A percentile compares a stretch with the other conserved stretches of the same genome.
Evolutionary conservation across 1,140 invertebrate genomes (phyloP).

Genomic region (Trachelipus rathkii): DNA sequence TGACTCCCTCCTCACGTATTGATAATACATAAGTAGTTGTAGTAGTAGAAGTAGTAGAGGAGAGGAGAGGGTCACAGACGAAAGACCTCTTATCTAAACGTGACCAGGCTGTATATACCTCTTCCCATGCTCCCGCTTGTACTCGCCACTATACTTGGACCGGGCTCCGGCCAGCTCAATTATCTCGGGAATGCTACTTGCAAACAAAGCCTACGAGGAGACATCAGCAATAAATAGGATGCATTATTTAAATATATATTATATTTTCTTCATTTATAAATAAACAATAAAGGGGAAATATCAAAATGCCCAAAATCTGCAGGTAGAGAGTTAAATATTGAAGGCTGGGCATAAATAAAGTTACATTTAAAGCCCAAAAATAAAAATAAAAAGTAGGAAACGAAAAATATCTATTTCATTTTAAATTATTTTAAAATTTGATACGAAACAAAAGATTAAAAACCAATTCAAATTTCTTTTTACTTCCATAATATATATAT

Average conservation of each 20-base stretch:
- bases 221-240: conserved; percentile 44
- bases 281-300: conserved; percentile 1
- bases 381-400: background rate
- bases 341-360: conserved; percentile 2
- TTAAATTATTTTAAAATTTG: too few species aligned
- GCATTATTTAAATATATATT: conserved; percentile 30
- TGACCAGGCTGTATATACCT: conserved; percentile 63
- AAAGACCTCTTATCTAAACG: conserved; percentile 18
- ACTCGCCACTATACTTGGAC: conserved; percentile 95
- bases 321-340: background rate
- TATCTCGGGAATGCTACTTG: conserved; percentile 98
- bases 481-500: background rate
- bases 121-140: conserved; percentile 96
- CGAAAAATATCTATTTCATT: background rate
- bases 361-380: background rate
- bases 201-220: conserved; percentile 85
- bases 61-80: conserved; percentile 16
- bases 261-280: background rate
- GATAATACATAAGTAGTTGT: background rate
- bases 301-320: background rate
- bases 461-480: too few species aligned
- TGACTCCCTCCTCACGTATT: conserved; percentile 26
- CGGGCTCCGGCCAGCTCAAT: conserved; percentile 96
- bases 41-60: too few species aligned
- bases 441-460: too few species aligned